A percentile compares a stretch with the other conserved stretches of the same genome.
phyloP scores from a whole-genome alignment of 1,140 invertebrate species.

The Mactra quadrangularis region DNA sequence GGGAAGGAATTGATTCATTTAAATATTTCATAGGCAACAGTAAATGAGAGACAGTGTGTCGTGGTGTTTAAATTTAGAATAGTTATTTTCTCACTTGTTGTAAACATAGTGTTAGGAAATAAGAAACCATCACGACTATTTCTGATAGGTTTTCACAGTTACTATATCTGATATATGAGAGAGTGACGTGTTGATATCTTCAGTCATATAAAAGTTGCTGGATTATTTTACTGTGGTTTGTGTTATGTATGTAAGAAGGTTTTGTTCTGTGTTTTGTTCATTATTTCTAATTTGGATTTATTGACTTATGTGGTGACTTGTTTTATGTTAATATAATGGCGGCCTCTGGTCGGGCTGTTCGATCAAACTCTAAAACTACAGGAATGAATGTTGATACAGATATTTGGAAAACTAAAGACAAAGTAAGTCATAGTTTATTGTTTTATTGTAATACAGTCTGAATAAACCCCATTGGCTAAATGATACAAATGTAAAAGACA shows the following conservation, averaged over 20 bases:
- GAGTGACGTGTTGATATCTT: constrained; percentile 11
- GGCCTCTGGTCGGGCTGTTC: constrained; percentile 69
- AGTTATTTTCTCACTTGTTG: too few species aligned
- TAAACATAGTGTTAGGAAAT: too few species aligned
- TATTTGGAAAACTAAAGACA: constrained; percentile 64
- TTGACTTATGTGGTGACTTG: too few species aligned
- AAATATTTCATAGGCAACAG: constrained; percentile 31
- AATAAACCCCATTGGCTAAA: too few species aligned
- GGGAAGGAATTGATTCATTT: constrained; percentile 41
- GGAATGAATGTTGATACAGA: constrained; percentile 70
- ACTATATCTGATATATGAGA: constrained; percentile 11
- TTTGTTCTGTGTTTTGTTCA: not conserved
- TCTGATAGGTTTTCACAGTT: constrained; percentile 19
- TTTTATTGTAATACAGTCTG: too few species aligned
- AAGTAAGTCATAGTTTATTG: constrained; percentile 58
- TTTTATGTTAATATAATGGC: too few species aligned
- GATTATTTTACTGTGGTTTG: not conserved
- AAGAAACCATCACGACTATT: constrained; percentile 18
- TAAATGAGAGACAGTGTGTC: constrained; percentile 20
- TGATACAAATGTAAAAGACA: too few species aligned
- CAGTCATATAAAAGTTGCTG: constrained; percentile 22
- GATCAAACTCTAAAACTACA: constrained; percentile 73
- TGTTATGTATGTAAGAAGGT: constrained; percentile 8
- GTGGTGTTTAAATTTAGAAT: not conserved
- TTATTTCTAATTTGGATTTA: too few species aligned